Evolutionary conservation across 2,113 vertebrate species (phyloP).

Genomic region (Harpagus bidentatus): DNA sequence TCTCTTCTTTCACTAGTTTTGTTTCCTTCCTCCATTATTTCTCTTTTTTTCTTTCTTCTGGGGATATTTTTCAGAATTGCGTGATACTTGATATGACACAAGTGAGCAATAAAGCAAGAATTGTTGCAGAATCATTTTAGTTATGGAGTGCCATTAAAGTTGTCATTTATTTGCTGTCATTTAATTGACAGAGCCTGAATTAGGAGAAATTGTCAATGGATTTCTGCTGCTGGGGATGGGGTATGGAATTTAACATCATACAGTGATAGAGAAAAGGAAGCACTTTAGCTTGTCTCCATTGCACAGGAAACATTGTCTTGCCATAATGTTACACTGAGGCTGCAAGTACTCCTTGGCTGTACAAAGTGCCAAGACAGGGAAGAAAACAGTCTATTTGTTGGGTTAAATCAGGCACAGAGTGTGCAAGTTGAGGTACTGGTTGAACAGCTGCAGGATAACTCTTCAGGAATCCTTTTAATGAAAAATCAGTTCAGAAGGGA

Average conservation of each 20-base stretch:
- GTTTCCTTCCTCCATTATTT: neutral
- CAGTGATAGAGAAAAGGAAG: neutral
- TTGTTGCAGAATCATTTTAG: neutral
- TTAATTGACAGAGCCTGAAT: neutral
- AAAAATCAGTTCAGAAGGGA: neutral
- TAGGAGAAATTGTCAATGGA: neutral
- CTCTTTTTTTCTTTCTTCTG: neutral
- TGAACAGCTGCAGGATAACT: neutral
- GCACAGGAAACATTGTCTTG: neutral
- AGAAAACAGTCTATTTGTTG: neutral
- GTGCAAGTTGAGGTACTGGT: neutral
- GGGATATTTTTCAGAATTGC: neutral
- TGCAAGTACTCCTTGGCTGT: neutral
- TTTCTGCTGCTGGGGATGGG: neutral
- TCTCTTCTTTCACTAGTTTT: neutral
- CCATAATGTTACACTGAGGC: neutral
- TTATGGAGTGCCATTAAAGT: neutral
- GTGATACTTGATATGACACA: neutral
- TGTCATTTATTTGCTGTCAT: slow-evolving; percentile 17
- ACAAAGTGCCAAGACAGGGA: neutral
- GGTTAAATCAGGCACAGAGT: neutral
- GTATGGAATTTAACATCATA: neutral
- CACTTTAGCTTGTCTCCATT: neutral
- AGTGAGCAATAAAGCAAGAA: slow-evolving; percentile 1
- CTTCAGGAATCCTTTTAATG: neutral